Evolutionary conservation across 2,797 vertebrate species (phyloP).

Genomic region (Muraenolepis orangiensis): DNA sequence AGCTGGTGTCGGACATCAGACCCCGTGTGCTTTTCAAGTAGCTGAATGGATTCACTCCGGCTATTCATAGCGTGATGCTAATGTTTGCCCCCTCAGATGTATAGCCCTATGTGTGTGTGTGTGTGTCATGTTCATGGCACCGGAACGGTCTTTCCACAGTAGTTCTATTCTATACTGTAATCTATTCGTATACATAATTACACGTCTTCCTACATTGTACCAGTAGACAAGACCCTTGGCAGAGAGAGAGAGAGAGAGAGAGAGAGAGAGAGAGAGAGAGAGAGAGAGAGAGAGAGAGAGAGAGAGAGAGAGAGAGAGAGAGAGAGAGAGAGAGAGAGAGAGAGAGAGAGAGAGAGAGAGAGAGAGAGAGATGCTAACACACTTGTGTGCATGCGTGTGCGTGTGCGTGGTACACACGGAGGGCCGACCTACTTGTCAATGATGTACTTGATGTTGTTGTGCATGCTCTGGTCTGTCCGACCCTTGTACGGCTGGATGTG

Average conservation of each 20-base stretch:
- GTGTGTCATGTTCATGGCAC: background rate
- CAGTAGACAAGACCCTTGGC: background rate
- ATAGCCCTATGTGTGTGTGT: no score
- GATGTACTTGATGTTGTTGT: conserved; percentile 87
- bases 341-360: background rate
- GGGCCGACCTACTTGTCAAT: conserved; percentile 79
- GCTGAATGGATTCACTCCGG: background rate
- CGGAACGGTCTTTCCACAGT: background rate
- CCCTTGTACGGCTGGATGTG: conserved; percentile 74
- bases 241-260: no score
- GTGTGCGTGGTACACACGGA: background rate
- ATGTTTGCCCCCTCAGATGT: no score
- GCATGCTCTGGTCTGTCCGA: conserved; percentile 79
- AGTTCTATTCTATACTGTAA: background rate
- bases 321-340: background rate
- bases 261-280: no score
- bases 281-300: no score
- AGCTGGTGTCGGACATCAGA: background rate
- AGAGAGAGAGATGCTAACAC: background rate
- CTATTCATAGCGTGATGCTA: no score
- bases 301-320: background rate
- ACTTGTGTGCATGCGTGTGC: background rate
- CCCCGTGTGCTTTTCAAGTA: background rate
- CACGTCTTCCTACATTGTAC: background rate
- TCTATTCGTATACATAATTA: background rate